Conservation (phyloP, 2,113 vertebrate genomes). For the Sorex araneus region DNA sequence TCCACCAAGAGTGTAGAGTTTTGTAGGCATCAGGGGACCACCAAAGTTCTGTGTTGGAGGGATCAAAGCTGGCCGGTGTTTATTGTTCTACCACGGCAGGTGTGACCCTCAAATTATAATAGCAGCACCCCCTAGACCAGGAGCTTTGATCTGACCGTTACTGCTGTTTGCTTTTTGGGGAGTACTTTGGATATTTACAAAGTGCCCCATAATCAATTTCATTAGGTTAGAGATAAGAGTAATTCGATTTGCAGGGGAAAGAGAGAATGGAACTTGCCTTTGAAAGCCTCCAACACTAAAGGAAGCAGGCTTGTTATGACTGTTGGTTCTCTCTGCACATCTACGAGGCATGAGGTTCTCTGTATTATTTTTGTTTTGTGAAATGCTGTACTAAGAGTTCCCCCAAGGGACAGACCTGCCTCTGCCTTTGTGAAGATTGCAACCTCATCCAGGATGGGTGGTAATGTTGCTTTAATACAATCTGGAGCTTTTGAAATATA, state of each 20-base stretch:
- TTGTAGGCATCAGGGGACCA: constrained; percentile 40
- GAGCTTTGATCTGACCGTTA: constrained; percentile 79
- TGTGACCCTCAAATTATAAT: constrained; percentile 37
- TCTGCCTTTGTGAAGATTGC: neutral
- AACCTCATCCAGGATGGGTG: neutral
- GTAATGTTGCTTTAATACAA: neutral
- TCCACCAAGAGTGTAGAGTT: neutral
- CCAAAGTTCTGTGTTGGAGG: neutral
- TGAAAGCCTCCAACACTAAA: constrained; percentile 47
- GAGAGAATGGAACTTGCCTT: constrained; percentile 25
- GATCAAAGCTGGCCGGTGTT: constrained; percentile 72
- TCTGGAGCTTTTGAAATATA: neutral
- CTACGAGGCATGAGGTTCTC: neutral
- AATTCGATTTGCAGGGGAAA: constrained; percentile 60
- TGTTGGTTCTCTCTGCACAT: neutral
- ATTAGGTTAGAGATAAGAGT: constrained; percentile 80
- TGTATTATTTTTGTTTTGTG: neutral
- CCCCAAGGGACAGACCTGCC: neutral
- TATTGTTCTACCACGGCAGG: constrained; percentile 68
- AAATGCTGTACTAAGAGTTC: neutral
- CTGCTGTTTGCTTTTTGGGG: constrained; percentile 65
- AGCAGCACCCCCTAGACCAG: constrained; percentile 18
- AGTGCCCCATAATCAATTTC: constrained; percentile 74
- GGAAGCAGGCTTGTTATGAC: neutral
- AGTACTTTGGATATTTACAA: constrained; percentile 76